Percentiles rank a stretch among this genome's conserved stretches.
These are phyloP conservation scores for Prietella phreatophila DNA, from an alignment of 2,113 vertebrate species.

Conservation along the genomic window DNA sequence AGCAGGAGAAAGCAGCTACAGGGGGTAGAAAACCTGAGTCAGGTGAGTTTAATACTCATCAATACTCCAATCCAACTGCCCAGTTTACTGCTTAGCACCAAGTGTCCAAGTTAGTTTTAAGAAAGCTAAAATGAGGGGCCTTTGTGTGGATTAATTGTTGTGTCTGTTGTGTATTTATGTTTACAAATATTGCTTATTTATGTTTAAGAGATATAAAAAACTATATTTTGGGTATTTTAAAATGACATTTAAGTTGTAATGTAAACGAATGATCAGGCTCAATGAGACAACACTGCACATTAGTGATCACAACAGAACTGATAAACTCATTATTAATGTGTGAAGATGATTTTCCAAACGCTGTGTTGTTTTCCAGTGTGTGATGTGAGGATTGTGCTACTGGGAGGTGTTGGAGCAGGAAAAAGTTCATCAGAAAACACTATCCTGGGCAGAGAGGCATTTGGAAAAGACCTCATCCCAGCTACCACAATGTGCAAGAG, in stretches of 20 bases:
- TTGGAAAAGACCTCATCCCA: neutral
- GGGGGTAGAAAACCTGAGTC: neutral
- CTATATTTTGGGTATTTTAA: no score
- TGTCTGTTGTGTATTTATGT: no score
- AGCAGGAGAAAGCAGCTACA: neutral
- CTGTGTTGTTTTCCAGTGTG: no score
- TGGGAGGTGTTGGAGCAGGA: constrained; percentile 30
- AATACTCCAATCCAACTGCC: neutral
- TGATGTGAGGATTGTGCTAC: constrained; percentile 37
- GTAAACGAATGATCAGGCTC: no score
- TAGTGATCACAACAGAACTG: no score
- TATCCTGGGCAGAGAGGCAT: neutral
- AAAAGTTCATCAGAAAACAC: constrained; percentile 49
- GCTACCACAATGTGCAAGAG: neutral
- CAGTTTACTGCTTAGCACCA: neutral
- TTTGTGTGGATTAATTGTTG: no score
- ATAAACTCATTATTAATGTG: neutral
- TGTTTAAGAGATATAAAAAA: neutral
- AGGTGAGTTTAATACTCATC: neutral
- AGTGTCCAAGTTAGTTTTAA: neutral
- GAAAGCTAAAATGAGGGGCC: neutral
- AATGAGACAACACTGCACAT: no score
- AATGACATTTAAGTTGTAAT: no score
- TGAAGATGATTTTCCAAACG: neutral
- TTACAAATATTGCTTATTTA: neutral